Conservation (phyloP, 2,888 invertebrate species). For the Ditylenchus weischeri region DNA sequence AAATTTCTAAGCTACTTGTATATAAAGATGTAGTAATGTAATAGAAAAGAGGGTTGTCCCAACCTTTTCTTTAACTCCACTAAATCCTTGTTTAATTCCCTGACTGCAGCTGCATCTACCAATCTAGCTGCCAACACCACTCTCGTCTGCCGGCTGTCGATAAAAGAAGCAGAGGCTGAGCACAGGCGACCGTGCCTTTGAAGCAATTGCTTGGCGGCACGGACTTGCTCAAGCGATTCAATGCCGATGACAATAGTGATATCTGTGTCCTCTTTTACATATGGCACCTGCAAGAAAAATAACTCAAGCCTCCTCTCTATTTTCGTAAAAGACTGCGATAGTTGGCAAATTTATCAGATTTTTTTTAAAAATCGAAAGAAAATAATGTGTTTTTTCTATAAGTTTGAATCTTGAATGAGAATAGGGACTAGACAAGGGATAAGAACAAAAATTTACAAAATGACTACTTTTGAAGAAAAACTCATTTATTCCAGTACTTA, state of each 20-base stretch:
- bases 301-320: no score
- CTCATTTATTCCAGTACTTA: no score
- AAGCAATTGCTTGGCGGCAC: constrained; percentile 70
- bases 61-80: constrained; percentile 49
- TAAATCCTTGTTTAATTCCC: constrained; percentile 46
- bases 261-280: constrained; percentile 87
- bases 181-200: constrained; percentile 72
- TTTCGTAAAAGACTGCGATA: no score
- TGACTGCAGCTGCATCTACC: constrained; percentile 42
- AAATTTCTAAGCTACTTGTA: no score
- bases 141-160: constrained; percentile 59
- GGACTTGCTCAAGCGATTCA: constrained; percentile 61
- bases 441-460: no score
- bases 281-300: constrained; percentile 69
- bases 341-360: no score
- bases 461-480: no score
- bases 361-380: no score
- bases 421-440: no score
- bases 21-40: background rate
- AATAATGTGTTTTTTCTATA: no score
- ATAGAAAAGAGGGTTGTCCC: background rate
- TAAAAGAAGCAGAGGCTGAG: constrained; percentile 69
- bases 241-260: constrained; percentile 75
- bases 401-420: no score
- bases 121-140: constrained; percentile 47